These are phyloP conservation scores for Epiblema foenella DNA, from an alignment of 2,888 invertebrate genomes.

Conservation along the genomic window DNA sequence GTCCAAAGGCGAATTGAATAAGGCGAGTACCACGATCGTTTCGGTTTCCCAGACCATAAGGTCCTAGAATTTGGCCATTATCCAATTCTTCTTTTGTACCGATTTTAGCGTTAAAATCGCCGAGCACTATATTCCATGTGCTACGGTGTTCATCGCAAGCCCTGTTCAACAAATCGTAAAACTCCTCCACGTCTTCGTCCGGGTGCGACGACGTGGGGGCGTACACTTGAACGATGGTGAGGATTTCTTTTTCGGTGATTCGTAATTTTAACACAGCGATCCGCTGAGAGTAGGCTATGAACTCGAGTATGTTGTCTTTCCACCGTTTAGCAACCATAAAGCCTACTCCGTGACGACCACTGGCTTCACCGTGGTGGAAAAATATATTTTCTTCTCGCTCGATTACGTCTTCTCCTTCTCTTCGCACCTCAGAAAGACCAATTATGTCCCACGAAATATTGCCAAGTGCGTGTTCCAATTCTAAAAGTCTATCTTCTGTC, in stretches of 20 bases:
- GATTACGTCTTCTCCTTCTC: conserved; percentile 1
- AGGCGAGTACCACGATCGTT: neutral
- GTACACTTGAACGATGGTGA: neutral
- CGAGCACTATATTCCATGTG: neutral
- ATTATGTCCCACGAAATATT: neutral
- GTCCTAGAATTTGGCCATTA: neutral
- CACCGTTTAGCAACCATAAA: conserved; percentile 1
- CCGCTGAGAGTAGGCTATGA: too few species aligned
- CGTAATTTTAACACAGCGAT: too few species aligned
- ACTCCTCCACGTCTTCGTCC: neutral
- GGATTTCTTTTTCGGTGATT: neutral
- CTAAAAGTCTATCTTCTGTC: conserved; percentile 4
- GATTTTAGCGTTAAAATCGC: neutral
- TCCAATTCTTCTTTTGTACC: neutral
- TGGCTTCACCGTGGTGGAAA: neutral
- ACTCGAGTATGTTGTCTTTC: too few species aligned
- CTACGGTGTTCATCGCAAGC: neutral
- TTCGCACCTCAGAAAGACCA: too few species aligned
- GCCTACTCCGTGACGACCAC: neutral
- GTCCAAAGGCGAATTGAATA: too few species aligned
- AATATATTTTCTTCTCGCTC: conserved; percentile 1
- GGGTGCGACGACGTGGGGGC: neutral
- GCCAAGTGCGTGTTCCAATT: neutral
- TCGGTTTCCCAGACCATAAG: neutral
- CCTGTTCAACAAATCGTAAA: neutral